Base-by-base conservation (phyloP, 2,797 vertebrate genomes). In the Cirrhinus mrigala region DNA sequence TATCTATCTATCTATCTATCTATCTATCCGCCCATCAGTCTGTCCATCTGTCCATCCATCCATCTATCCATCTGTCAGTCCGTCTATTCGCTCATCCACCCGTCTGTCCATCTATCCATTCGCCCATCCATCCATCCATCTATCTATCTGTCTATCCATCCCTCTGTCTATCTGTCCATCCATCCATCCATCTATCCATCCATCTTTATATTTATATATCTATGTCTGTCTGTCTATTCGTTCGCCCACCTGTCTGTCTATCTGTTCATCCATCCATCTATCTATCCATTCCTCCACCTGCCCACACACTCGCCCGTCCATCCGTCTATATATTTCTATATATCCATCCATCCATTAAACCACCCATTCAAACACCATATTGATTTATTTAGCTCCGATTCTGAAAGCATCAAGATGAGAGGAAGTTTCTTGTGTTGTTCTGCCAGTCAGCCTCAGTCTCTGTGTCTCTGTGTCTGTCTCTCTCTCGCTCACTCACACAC, bases 371-470 rank as follows among this genome's bases (percentile, higher is more conserved):
- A 62, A 62, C 14, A 12, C 4, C 12, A 48, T 48, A 81, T 69
- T 70, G 79, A 56, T 70, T 81, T 40, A 56, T 81, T 69, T 69
- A 40, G 3, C 79, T 40, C 44, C 9, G 48, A 69, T 81, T 33
- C 52, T 71, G n/a, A 56, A 73, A 20, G 18, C 71, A 82, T 22
- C 14, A 8, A 1, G 52, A 48, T 50, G 27, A 64, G 20, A 83
- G 81, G 56, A 83, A 83, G 70, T 64, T 48, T 64, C 9, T 50
- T 74, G 8, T 83, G 70, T 33, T 37, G 20, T 29, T 3, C 69
- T 16, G 24, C 48, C 64, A 69, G 50, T 54, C 68, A 10, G 52
- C 37, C 46, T 8, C 52, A 71, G 48, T 24, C 79, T 68, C 12
- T 4, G 3, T 69, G 2, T 70, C 66, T 56, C 48, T 54, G 2